A percentile compares a stretch with the other conserved stretches of the same genome.
These are phyloP conservation scores for Malurus alboscapulatus DNA, from an alignment of 2,113 vertebrate genomes.

Conservation along the genomic window DNA sequence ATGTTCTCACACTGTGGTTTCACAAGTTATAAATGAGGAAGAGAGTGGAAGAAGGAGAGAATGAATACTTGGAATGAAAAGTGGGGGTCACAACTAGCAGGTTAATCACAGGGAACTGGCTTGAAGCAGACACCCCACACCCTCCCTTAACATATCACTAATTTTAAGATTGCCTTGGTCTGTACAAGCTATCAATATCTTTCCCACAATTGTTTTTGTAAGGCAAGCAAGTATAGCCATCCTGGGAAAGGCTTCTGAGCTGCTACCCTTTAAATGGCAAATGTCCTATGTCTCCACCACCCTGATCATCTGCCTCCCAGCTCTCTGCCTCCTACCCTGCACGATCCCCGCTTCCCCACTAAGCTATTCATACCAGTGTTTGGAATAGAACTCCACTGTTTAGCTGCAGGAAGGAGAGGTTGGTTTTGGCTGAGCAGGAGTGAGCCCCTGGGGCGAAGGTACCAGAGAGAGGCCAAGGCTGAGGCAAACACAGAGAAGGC, in stretches of 20 bases:
- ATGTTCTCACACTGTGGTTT: neutral
- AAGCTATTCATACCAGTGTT: neutral
- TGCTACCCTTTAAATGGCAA: neutral
- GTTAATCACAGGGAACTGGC: neutral
- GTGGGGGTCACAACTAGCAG: neutral
- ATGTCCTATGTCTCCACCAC: neutral
- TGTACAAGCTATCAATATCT: too few relatives aligned
- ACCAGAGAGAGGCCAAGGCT: neutral
- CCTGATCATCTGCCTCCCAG: neutral
- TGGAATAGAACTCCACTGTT: neutral
- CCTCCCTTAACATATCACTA: neutral
- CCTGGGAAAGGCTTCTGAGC: neutral
- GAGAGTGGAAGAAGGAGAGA: neutral
- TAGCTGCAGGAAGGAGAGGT: neutral
- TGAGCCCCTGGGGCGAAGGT: neutral
- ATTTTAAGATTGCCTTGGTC: neutral
- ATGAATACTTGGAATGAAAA: neutral
- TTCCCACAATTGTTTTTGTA: neutral
- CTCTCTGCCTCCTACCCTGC: neutral
- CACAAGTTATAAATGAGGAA: neutral
- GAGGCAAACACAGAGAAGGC: neutral
- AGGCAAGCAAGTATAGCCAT: neutral
- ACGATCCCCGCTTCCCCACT: fast-evolving
- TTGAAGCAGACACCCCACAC: neutral
- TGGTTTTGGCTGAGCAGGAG: slow-evolving; percentile 6